Base-by-base conservation (phyloP, 2,113 vertebrate species). In the Sterrhoptilus dennistouni region DNA sequence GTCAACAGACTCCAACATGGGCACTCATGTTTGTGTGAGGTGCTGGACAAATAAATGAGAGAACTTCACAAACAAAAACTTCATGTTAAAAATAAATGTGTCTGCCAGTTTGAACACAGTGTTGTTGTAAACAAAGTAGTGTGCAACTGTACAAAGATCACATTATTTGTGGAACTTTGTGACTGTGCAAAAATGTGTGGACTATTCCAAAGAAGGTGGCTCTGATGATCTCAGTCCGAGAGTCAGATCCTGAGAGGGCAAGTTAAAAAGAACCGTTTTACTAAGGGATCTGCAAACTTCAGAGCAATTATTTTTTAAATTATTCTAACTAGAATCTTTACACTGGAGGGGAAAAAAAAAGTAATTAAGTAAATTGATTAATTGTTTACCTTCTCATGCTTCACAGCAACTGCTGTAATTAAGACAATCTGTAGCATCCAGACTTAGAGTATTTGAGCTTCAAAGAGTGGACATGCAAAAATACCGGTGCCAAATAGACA, bases 91-190 rank as follows among this genome's bases (percentile, higher is more conserved):
- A 59, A 61, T 78, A 87, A 82, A 50, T 33, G 60, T 83, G 57
- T 80, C 75, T 82, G 76, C 81, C 74, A 81, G 57, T 92, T 92
- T 57, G 77, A 91, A 83, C 54, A 76, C 60, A 49, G 47, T 89
- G 72, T 91, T 94, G 60, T 76, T 84, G 60, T 92, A 29, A 94
- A 75, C 71, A 49, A 81, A 83, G 69, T 92, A 63, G 49, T 53
- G 92, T 90, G 53, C 52, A 84, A 69, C 35, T 82, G 85, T 95
- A 72, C 72, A 64, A 92, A 89, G 47, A 83, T 89, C 57, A 57
- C 56, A 11, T 47, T 90, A 72, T 95, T 91, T 60, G 77, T 97
- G 84, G 91, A 91, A 87, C 28, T 80, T 83, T 38, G 33, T 87
- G 52, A 71, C 82, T 90, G 59, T 96, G 87, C 61, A 87, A 40